A percentile compares a stretch with the other conserved stretches of the same genome.
phyloP scores from a whole-genome alignment of 2,888 invertebrate species.

The Rutpela maculata region DNA sequence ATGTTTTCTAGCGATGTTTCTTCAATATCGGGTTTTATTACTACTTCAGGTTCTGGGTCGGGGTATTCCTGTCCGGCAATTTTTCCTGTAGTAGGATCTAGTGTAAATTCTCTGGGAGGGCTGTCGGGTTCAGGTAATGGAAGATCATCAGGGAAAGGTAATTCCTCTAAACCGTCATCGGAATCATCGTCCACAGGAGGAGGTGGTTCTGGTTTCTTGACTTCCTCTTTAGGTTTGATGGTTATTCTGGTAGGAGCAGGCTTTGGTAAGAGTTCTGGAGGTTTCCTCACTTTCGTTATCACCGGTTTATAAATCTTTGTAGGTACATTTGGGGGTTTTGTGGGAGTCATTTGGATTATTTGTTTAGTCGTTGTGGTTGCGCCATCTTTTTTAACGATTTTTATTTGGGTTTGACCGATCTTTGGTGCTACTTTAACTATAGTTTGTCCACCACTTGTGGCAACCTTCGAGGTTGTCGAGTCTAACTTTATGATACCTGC shows the following conservation, averaged over 20 bases:
- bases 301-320: conserved; percentile 47
- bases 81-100: conserved; percentile 77
- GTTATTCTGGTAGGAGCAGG: conserved; percentile 42
- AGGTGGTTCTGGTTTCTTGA: conserved; percentile 42
- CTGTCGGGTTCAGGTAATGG: conserved; percentile 78
- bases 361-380: conserved; percentile 59
- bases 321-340: conserved; percentile 44
- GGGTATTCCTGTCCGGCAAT: conserved; percentile 59
- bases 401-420: conserved; percentile 74
- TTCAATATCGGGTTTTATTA: conserved; percentile 43
- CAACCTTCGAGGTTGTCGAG: conserved; percentile 73
- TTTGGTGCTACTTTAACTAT: conserved; percentile 75
- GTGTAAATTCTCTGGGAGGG: conserved; percentile 81
- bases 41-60: conserved; percentile 66
- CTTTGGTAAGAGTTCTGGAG: conserved; percentile 52
- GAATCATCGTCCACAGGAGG: conserved; percentile 68
- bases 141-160: conserved; percentile 78
- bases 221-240: conserved; percentile 46
- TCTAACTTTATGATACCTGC: conserved; percentile 85
- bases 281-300: conserved; percentile 52
- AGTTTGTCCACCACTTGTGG: conserved; percentile 70
- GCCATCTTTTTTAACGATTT: conserved; percentile 72
- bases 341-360: conserved; percentile 61
- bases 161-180: conserved; percentile 79
- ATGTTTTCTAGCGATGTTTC: conserved; percentile 66